Percentiles rank a stretch among this genome's conserved stretches.
These are phyloP conservation scores for Cyclophora punctaria DNA, from an alignment of 2,888 invertebrate species.

Conservation along the genomic window DNA sequence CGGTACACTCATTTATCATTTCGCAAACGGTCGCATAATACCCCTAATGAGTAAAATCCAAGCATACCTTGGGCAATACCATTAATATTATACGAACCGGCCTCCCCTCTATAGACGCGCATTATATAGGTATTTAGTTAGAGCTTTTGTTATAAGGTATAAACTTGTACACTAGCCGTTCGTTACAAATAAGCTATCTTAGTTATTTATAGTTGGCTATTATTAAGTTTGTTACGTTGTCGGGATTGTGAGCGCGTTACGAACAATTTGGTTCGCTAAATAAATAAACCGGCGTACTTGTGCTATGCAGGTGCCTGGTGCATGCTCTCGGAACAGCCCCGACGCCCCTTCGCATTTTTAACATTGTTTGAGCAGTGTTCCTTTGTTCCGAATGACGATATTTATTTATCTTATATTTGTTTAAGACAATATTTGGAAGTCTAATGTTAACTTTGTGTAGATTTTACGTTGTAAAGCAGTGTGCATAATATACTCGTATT, in stretches of 20 bases:
- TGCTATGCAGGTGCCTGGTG: neutral
- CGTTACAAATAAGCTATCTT: neutral
- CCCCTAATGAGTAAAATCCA: conserved; percentile 73
- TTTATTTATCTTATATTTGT: no score
- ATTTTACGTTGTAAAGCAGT: no score
- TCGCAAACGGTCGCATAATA: conserved; percentile 64
- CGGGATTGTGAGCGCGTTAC: neutral
- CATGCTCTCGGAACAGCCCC: neutral
- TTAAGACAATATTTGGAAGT: no score
- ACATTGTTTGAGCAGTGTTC: no score
- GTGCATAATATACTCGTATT: no score
- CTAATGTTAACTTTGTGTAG: no score
- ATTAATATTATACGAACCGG: conserved; percentile 62
- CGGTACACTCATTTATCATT: conserved; percentile 66
- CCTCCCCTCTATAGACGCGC: conserved; percentile 23
- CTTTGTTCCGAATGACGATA: no score
- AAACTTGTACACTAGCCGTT: conserved; percentile 2
- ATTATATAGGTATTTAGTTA: conserved; percentile 22
- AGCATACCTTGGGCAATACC: conserved; percentile 66
- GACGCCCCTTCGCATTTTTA: no score
- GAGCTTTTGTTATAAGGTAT: conserved; percentile 9
- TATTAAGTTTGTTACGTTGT: neutral
- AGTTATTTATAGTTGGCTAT: neutral
- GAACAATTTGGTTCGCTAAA: neutral
- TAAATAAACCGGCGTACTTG: neutral